Base-by-base conservation (phyloP, 1,140 invertebrate genomes). In the Drosophila seguyi region DNA sequence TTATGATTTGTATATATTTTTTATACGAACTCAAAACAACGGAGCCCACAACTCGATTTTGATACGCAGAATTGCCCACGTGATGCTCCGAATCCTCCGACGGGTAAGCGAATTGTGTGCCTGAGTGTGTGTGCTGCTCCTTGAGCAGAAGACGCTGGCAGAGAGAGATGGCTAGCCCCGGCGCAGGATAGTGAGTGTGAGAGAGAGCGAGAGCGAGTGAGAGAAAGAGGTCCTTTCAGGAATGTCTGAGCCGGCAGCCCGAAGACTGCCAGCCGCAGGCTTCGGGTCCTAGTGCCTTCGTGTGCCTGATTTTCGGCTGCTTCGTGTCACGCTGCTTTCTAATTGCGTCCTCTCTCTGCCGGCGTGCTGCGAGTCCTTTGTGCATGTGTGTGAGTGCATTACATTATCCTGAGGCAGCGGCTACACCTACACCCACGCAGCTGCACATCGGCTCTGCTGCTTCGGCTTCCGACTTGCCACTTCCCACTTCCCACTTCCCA, bases 1-100 rank as follows among this genome's bases (percentile, higher is more conserved):
- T 88, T 90, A 90, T 88, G 75, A 88, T 88, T 88, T 88, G 80
- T 90, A 88, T 84, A 90, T 81, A 90, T 90, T 90, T 90, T 90
- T 90, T 90, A 90, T 90, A 90, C 86, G 71, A 88, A 82, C 74
- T 88, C 79, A 41, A 66, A 75, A 58, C 59, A 55, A 62, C 42
- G 66, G 41, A 50, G 53, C 48, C 47, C 52, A 57, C 52, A 68
- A 61, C 52, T 68, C 78, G 71, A 80, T 84, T 84, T 75, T 84
- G 82, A 65, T 76, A 65, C 66, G 66, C 69, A 79, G 57, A 82
- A 67, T 69, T 61, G 71, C 57, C 63, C 77, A 80, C 69, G 85
- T 85, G 81, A 87, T 88, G 84, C 85, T 84, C 72, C 75, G 77
- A 84, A 65, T 86, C 78, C 62, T 81, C 57, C 58, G 81, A 90